These are phyloP conservation scores for Tonatia bakeri DNA, from an alignment of 2,113 vertebrate species.

Conservation along the genomic window DNA sequence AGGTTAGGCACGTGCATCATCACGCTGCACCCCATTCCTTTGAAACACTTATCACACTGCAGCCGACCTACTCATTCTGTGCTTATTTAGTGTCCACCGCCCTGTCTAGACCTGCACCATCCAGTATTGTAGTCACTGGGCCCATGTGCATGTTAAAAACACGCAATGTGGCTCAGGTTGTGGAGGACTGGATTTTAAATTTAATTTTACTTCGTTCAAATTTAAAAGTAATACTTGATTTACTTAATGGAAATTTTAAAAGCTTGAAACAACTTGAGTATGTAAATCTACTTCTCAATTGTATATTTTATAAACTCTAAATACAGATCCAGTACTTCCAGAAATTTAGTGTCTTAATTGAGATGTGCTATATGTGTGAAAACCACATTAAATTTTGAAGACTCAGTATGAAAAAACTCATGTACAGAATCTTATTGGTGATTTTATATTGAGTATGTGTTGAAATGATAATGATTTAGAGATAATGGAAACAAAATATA, in stretches of 20 bases:
- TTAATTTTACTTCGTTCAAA: neutral
- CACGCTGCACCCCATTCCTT: neutral
- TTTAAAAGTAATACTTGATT: neutral
- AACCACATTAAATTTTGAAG: neutral
- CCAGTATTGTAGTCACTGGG: neutral
- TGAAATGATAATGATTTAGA: neutral
- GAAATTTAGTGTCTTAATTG: neutral
- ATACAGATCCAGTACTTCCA: neutral
- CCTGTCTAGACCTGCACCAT: neutral
- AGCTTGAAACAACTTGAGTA: neutral
- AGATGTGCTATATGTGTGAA: neutral
- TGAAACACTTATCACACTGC: neutral
- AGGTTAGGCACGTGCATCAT: too few relatives aligned
- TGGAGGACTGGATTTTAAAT: neutral
- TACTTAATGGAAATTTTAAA: neutral
- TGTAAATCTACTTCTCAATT: neutral
- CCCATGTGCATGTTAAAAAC: neutral
- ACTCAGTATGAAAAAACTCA: neutral
- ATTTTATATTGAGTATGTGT: neutral
- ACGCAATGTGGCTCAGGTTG: neutral
- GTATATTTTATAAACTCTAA: neutral
- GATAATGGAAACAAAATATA: neutral
- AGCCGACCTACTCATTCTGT: neutral
- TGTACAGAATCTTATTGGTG: neutral
- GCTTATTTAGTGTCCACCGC: neutral